Conservation (phyloP, 2,888 invertebrate genomes). For the Stenodema calcarata region DNA sequence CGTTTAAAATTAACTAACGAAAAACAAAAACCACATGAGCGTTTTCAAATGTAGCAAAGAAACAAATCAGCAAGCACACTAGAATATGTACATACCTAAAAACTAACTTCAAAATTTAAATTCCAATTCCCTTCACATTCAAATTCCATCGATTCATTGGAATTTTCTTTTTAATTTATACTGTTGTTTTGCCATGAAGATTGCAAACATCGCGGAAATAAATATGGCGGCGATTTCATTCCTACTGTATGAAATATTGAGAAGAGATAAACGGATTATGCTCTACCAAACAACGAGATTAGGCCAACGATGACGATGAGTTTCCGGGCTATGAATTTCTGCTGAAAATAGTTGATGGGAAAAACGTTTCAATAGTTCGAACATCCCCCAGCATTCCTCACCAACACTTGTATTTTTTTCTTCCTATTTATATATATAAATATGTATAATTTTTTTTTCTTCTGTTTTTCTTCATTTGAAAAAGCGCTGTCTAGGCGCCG, state of each 20-base stretch:
- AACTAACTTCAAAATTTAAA: background rate
- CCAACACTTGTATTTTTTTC: slow-evolving; percentile 4
- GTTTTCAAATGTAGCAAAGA: background rate
- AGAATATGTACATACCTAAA: slow-evolving; percentile 22
- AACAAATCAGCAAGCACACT: slow-evolving; percentile 23
- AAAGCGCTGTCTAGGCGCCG: slow-evolving; percentile 17
- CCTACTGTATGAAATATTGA: background rate
- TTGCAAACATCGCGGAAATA: background rate
- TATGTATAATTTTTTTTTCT: slow-evolving; percentile 34
- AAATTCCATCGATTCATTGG: background rate
- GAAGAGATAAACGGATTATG: background rate
- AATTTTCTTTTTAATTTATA: background rate
- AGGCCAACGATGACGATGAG: slow-evolving; percentile 27
- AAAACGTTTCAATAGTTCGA: background rate
- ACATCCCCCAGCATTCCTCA: slow-evolving; percentile 9
- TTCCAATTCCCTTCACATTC: background rate
- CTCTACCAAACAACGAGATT: slow-evolving; percentile 1
- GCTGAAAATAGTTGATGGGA: slow-evolving; percentile 1
- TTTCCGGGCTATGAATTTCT: slow-evolving; percentile 44
- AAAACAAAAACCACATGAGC: background rate
- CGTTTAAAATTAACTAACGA: background rate
- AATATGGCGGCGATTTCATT: background rate
- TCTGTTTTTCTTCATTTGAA: background rate
- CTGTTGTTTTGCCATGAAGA: background rate
- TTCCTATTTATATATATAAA: slow-evolving; percentile 34